Evolutionary conservation across 1,140 invertebrate species (phyloP).

Genomic region (Bradysia coprophila): DNA sequence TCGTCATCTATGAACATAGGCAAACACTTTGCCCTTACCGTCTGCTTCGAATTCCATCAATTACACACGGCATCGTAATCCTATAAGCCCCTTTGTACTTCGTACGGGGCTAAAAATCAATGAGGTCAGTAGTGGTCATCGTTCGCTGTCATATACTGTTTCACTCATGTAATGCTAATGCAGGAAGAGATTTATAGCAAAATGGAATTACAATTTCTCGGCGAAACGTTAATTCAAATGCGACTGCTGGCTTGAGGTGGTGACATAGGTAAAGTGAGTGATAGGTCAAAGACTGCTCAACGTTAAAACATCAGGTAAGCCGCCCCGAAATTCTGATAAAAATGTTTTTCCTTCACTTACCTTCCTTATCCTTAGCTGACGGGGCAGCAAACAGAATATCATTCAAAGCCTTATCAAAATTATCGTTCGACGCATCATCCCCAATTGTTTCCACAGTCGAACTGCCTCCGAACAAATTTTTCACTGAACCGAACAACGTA

Average conservation of each 20-base stretch:
- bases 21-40: too few species aligned
- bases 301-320: background rate
- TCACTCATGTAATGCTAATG: too few species aligned
- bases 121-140: too few species aligned
- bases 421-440: background rate
- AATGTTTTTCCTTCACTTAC: too few species aligned
- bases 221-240: background rate
- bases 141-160: too few species aligned
- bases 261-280: too few species aligned
- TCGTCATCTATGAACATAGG: too few species aligned
- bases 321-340: background rate
- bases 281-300: background rate
- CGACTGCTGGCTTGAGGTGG: background rate
- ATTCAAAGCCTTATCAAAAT: background rate
- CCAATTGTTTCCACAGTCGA: background rate
- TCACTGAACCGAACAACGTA: background rate
- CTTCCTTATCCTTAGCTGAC: background rate
- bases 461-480: background rate
- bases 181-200: too few species aligned
- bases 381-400: background rate
- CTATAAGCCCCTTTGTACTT: too few species aligned
- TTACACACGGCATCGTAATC: too few species aligned
- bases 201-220: background rate
- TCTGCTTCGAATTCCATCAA: too few species aligned
- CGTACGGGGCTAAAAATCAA: too few species aligned